Base-by-base conservation (phyloP, 2,113 vertebrate species). In the Leptobrachium leishanense region DNA sequence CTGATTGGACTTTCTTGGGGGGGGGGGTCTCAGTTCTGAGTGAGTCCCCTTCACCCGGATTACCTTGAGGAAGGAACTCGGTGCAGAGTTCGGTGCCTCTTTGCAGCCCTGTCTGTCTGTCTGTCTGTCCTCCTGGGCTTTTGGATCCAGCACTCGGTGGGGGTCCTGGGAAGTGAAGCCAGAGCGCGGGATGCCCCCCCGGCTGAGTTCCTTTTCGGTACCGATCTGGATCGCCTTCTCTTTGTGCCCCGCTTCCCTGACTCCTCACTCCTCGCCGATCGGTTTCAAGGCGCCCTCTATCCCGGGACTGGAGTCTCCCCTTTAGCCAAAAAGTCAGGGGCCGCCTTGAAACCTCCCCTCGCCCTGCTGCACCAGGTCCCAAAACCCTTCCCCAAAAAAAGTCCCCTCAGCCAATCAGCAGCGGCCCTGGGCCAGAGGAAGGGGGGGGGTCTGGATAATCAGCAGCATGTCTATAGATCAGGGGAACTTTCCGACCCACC, bases 361-460 rank as follows among this genome's bases (percentile, higher is more conserved):
- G 13, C 39, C 77, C 68, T 69, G 44, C 39, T 66, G 43, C 8
- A 41, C 59, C 54, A 77, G 46, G 44, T 79, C 50, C 69, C 70
- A 79, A 55, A 79, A 79, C 70, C 77, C 77, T 79, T 79, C 70
- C 77, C 77, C 11, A 79, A 79, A 79, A 79, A 79, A 79, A 73
- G 50, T 64, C 40, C 13, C 10, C 64, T 79, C 43, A 15, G 10
- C 77, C 77, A 79, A 79, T 79, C 70, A 68, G 63, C 40, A 2
- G 63, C 10, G n/a, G 77, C 50, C 5, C 50, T 53, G 2, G 66
- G 46, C 41, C 44, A 15, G 46, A 66, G 70, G 70, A 63, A 46
- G 74, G 77, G 68, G 68, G 43, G n/a, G 13, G 8, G 42, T 73
- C 63, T 41, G 63, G 70, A 79, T 79, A 79, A 79, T 79, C 77